Percentiles rank a stretch among this genome's conserved stretches.
Conservation (phyloP, 37 sponge, comb jelly and placozoan genomes). For the Spongilla lacustris region DNA sequence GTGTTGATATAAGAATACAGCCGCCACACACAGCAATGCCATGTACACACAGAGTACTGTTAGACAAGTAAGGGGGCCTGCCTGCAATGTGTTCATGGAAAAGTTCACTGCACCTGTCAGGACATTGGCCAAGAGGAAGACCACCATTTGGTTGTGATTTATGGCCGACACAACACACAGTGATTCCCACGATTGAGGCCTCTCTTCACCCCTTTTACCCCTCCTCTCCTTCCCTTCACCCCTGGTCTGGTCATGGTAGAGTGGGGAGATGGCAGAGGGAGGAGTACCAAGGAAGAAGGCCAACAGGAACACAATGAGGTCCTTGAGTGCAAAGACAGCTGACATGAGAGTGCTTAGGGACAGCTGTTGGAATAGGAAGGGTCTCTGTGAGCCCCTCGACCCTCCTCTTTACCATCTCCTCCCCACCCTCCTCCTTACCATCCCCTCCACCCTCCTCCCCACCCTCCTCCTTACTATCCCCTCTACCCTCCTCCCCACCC, state of each 20-base stretch:
- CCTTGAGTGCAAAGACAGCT: constrained; percentile 26
- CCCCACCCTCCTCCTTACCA: too few species aligned
- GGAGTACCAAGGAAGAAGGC: neutral
- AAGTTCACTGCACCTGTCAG: constrained; percentile 92
- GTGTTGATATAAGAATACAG: neutral
- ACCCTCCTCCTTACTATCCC: too few species aligned
- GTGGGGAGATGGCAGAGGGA: constrained; percentile 6
- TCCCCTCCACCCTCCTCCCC: too few species aligned
- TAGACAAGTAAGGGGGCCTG: constrained; percentile 11
- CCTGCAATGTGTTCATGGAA: constrained; percentile 72
- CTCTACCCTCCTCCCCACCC: too few species aligned
- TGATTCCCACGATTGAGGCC: neutral
- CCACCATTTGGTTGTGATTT: constrained; percentile 88
- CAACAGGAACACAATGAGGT: constrained; percentile 18
- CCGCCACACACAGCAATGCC: constrained; percentile 10
- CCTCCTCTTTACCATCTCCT: neutral
- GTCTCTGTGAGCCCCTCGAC: neutral
- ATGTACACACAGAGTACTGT: constrained; percentile 54
- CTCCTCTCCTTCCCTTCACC: neutral
- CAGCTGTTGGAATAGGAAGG: constrained; percentile 24
- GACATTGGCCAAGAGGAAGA: constrained; percentile 91
- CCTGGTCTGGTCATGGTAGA: neutral
- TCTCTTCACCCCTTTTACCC: neutral
- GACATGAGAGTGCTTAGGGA: constrained; percentile 27
- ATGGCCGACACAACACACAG: constrained; percentile 80